Evolutionary conservation across 2,797 vertebrate genomes (phyloP).

Genomic region (Anolis apletophallus): DNA sequence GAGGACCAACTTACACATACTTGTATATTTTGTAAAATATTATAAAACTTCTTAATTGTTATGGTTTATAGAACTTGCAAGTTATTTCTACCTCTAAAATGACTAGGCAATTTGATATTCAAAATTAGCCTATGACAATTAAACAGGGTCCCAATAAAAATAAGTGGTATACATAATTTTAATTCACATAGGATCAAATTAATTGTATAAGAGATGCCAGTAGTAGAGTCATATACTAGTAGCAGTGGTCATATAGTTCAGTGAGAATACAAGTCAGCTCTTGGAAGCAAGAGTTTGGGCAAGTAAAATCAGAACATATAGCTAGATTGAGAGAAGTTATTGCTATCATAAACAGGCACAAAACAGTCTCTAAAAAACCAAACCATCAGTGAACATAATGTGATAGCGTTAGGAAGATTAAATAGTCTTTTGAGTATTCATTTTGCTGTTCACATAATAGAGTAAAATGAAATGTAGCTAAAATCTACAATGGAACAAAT

Average conservation of each 20-base stretch:
- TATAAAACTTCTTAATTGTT: neutral
- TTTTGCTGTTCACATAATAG: neutral
- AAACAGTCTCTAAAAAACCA: constrained; percentile 23
- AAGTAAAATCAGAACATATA: neutral
- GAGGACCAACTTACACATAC: neutral
- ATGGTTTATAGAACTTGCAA: constrained; percentile 17
- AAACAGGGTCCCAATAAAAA: constrained; percentile 7
- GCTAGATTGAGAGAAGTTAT: neutral
- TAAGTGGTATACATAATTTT: constrained; percentile 20
- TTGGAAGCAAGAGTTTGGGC: neutral
- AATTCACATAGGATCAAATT: neutral
- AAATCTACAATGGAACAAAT: neutral
- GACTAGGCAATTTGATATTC: constrained; percentile 43
- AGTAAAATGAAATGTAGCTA: neutral
- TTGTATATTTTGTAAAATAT: constrained; percentile 38
- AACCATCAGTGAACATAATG: neutral
- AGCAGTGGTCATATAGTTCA: neutral
- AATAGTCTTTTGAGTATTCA: constrained; percentile 56
- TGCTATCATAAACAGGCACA: neutral
- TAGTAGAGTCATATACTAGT: too few species aligned
- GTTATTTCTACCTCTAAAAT: constrained; percentile 44
- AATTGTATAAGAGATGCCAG: neutral
- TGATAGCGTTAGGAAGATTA: constrained; percentile 58
- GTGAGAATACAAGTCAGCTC: neutral
- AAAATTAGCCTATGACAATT: constrained; percentile 27